A percentile compares a stretch with the other conserved stretches of the same genome.
Evolutionary conservation across 2,797 vertebrate species (phyloP).

Genomic region (Syngnathus rostellatus): DNA sequence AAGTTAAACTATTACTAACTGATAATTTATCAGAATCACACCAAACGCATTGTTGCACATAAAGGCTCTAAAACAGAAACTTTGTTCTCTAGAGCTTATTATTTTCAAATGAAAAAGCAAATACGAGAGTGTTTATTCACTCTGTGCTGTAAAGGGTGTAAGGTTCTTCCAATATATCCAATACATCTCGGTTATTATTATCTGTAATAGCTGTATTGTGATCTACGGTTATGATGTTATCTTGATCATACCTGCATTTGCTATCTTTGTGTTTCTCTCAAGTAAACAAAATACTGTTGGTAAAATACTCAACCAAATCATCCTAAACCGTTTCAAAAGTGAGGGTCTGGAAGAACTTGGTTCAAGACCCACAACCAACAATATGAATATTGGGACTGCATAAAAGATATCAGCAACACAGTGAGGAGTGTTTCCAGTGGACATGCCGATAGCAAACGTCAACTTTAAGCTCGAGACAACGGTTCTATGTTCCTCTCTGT

Average conservation of each 20-base stretch:
- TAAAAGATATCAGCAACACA: not conserved
- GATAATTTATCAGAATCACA: not conserved
- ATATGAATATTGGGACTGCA: too few species aligned
- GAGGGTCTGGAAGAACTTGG: not conserved
- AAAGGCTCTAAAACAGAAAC: not conserved
- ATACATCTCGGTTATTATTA: not conserved
- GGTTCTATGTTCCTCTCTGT: conserved; percentile 56
- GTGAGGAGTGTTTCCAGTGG: not conserved
- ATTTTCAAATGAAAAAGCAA: not conserved
- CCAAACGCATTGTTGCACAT: not conserved
- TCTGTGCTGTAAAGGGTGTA: not conserved
- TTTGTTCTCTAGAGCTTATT: not conserved
- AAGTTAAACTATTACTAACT: conserved; percentile 9
- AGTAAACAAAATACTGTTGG: not conserved
- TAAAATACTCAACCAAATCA: not conserved
- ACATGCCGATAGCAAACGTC: conserved; percentile 5
- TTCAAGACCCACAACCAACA: not conserved
- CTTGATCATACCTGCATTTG: not conserved
- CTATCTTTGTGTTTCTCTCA: not conserved
- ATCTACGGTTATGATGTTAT: too few species aligned
- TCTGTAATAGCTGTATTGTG: not conserved
- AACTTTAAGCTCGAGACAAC: conserved; percentile 33
- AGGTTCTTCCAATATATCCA: not conserved
- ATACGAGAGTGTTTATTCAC: not conserved
- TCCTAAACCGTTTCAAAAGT: not conserved